Evolutionary conservation across 2,797 vertebrate genomes (phyloP), one percentile per base, ranked within the genome.

Genomic region (Staurois parvus): DNA sequence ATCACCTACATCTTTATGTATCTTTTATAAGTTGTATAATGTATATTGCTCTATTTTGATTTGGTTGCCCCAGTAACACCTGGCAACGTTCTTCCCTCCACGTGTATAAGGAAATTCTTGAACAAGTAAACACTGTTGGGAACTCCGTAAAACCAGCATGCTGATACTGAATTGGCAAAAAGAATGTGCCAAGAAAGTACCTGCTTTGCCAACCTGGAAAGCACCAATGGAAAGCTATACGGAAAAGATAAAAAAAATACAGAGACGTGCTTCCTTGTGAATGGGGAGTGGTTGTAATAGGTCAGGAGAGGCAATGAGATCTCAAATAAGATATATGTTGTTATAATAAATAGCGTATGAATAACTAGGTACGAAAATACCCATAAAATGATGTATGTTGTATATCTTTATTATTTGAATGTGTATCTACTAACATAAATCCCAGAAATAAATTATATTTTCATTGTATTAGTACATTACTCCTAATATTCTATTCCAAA

Each of bases 231-330:
- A 1, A 73, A 32, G 19, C 2, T 32, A 7, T 59, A 28, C 10
- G 45, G 13, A 4, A 72, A 72, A 59, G 11, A 72, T 34, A 81
- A 40, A 21, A 56, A 21, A 56, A n/a, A 72, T 17, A 64, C 15
- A 64, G 13, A 40, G 26, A 42, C 32, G 28, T 74, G 30, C 24
- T 82, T 82, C 56, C n/a, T 62, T 81, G 15, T 81, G 68, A n/a
- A 29, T 52, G 21, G 67, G 66, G 42, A 72, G 78, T 32, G 78
- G 67, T 70, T 59, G 21, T 24, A 24, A 24, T 59, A 24, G 7
- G 52, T 5, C 15, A 26, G 19, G 4, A 42, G 76, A 28, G 29
- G 28, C 7, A 52, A 17, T 37, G 24, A 52, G 69, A 48, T 52
- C 15, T 52, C 48, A 17, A 15, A 52, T 45, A 12, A 45, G 42